Evolutionary conservation across 2,797 vertebrate genomes (phyloP), one percentile per base, ranked within the genome.

Genomic region (Lycodopsis pacificus): DNA sequence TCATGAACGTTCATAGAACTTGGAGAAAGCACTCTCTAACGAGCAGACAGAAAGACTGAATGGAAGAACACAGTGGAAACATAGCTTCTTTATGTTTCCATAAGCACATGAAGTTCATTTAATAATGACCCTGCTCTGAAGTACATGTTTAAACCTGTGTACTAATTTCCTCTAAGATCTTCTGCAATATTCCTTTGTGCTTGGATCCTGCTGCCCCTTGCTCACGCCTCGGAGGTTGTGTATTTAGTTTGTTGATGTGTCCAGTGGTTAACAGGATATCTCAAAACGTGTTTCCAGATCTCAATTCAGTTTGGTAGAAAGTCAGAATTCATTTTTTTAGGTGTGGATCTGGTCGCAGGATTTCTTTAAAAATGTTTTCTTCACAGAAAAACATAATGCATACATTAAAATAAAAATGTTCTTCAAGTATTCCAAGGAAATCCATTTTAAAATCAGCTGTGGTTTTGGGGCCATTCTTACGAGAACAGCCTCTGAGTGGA

Each of bases 371-470:
- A 30, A 42, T 71, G 7, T 4, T 64, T 54, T 72, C 32, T 67
- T 48, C 49, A 49, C 20, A 34, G 12, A 6, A 7, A 1, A 32
- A 51, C 19, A 36, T 49, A 19, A 56, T 12, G 5, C 5, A 48
- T 64, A 30, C 22, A 64, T 44, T 48, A 40, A 54, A 71, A 36
- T 3, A 20, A 0, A n/a, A 5, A 38, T 22, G 4, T 56, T 15
- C 22, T 25, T 25, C 9, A 62, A 70, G 32, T 36, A 64, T 64
- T 22, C 32, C 40, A 22, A 51, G 38, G 10, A 67, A 7, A 34
- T 44, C 20, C 14, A 71, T 65, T 79, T 69, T 44, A 40, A 54
- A 65, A 69, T 75, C 19, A 25, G 65, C 32, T 38, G 38, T 56
- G 54, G 69, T 79, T 81, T 71, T 22, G 48, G 40, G 56, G 20